Percentiles rank a stretch among this genome's conserved stretches.
Evolutionary conservation across 64 coral and sea anemone genomes (phyloP).

Genomic region (Montipora foliosa): DNA sequence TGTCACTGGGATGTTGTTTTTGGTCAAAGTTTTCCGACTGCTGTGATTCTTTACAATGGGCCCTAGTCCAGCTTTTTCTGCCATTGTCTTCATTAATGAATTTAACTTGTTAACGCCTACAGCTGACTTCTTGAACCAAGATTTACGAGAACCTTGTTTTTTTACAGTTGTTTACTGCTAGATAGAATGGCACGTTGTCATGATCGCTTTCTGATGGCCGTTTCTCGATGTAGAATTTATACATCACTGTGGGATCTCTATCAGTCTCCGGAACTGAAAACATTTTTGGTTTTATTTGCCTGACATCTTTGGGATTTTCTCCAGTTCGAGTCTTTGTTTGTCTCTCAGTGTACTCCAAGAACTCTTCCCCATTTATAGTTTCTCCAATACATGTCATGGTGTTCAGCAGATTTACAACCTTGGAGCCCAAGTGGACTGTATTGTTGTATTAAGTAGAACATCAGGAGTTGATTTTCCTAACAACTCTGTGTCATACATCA

Average conservation of each 20-base stretch:
- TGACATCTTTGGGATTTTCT: slow-evolving; percentile 22
- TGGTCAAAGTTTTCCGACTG: too few relatives aligned
- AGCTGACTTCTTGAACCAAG: too few relatives aligned
- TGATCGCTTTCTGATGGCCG: slow-evolving; percentile 46
- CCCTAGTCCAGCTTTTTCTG: too few relatives aligned
- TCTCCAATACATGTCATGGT: slow-evolving; percentile 48
- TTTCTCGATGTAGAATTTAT: slow-evolving; percentile 53
- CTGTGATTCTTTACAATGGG: too few relatives aligned
- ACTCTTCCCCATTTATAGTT: slow-evolving; percentile 6
- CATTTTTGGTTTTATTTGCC: slow-evolving; percentile 51
- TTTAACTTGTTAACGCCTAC: too few relatives aligned
- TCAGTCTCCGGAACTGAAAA: slow-evolving; percentile 33
- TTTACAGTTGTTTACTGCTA: background rate
- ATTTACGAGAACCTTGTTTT: background rate
- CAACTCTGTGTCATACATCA: slow-evolving; percentile 16
- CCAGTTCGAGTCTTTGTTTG: slow-evolving; percentile 73
- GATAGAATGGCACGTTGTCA: slow-evolving; percentile 30
- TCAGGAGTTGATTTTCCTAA: slow-evolving; percentile 21
- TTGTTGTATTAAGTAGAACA: slow-evolving; percentile 37
- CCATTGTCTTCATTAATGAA: too few relatives aligned
- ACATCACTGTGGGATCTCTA: slow-evolving; percentile 33
- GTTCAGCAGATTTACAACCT: slow-evolving; percentile 47
- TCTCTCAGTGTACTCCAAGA: slow-evolving; percentile 53
- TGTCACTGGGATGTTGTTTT: too few relatives aligned
- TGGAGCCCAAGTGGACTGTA: slow-evolving; percentile 24